Percentiles rank a stretch among this genome's conserved stretches.
phyloP scores from a whole-genome alignment of 2,888 invertebrate genomes.

The Brachycybe producta region DNA sequence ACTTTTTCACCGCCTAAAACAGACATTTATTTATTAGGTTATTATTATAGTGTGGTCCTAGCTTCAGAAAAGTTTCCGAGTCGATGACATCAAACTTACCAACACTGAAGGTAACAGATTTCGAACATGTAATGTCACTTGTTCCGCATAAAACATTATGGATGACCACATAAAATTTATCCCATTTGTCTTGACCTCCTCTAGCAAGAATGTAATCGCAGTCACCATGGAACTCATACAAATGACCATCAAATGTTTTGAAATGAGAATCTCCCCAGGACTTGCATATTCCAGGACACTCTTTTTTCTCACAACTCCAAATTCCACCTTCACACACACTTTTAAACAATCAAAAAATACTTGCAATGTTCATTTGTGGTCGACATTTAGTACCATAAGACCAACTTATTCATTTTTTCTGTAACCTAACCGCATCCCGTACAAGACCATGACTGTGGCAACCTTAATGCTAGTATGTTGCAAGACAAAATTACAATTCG shows the following conservation, averaged over 20 bases:
- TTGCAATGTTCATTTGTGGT: too few relatives aligned
- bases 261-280: constrained; percentile 88
- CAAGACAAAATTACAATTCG: too few relatives aligned
- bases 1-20: constrained; percentile 18
- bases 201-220: constrained; percentile 75
- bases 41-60: not conserved
- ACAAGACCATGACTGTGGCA: too few relatives aligned
- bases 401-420: too few relatives aligned
- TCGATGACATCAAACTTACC: constrained; percentile 19
- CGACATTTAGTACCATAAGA: too few relatives aligned
- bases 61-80: not conserved
- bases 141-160: constrained; percentile 77
- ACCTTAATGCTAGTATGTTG: not conserved
- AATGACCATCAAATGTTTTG: constrained; percentile 64
- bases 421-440: too few relatives aligned
- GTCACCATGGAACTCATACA: constrained; percentile 76
- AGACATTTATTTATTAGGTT: not conserved
- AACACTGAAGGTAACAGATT: constrained; percentile 52
- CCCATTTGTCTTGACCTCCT: constrained; percentile 43
- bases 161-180: constrained; percentile 60
- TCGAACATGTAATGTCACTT: constrained; percentile 74
- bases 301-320: constrained; percentile 62
- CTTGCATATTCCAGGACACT: constrained; percentile 63
- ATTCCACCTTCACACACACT: constrained; percentile 58
- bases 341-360: constrained; percentile 20